Base-by-base conservation (phyloP, 2,797 vertebrate genomes). In the Onychomys torridus region DNA sequence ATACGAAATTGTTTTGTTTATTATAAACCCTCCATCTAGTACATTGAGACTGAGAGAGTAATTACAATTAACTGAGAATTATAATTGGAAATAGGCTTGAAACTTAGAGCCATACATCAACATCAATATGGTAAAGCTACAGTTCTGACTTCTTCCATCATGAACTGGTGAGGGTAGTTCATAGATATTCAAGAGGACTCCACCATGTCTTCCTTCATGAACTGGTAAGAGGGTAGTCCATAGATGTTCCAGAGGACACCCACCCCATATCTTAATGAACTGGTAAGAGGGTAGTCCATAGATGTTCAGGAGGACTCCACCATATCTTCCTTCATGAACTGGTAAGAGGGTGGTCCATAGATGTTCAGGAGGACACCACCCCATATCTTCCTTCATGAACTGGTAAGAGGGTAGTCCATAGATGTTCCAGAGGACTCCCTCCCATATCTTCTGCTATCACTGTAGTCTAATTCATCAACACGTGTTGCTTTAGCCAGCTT, bases 61-160 rank as follows among this genome's bases (percentile, higher is more conserved):
- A 77, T 89, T 89, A 59, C 40, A 89, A 37, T 93, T 73, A 63
- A 89, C n/a, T 67, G 16, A 94, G 46, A 96, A 61, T 89, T 88
- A 67, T 19, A 93, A 81, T 23, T 81, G 27, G 46, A 55, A 88
- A 78, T 78, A 94, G 19, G 5, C 77, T 85, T 95, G 32, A 83
- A 75, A 69, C 19, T 79, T 57, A 69, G 0, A 5, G 37, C 6
- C 65, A 40, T 87, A 29, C 23, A 37, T 92, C 29, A 91, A 73
- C 43, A 34, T 32, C 27, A 49, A 1, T 65, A n/a, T 25, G 55
- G 52, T 34, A 61, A 27, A 55, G 40, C 63, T 46, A 34, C 43
- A 61, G 29, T 23, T 55, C 10, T 29, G 59, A 8, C 32, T 2
- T 87, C 67, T 73, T 89, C 55, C 34, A 49, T 76, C n/a, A 71